Percentiles rank a stretch among this genome's conserved stretches.
Conservation (phyloP, 1,140 invertebrate species). For the Wiebesia pumilae region DNA sequence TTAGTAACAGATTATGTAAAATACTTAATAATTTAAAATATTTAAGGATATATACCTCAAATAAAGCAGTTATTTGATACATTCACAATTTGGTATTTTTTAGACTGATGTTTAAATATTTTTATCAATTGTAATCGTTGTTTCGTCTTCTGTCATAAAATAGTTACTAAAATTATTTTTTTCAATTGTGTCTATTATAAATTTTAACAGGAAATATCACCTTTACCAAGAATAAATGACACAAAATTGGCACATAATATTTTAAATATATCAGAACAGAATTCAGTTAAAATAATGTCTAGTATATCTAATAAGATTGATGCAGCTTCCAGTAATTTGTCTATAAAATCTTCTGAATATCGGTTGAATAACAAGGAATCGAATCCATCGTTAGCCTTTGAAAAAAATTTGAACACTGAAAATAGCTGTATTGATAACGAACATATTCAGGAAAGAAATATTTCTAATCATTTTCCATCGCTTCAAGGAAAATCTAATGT, state of each 20-base stretch:
- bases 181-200: not conserved
- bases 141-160: no score
- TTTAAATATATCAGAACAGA: not conserved
- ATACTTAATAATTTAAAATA: no score
- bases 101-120: not conserved
- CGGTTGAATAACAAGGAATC: not conserved
- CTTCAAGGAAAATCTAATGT: not conserved
- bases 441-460: not conserved
- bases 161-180: not conserved
- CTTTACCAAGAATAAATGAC: not conserved
- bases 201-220: not conserved
- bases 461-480: not conserved
- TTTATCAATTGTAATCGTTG: no score
- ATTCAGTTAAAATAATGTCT: not conserved
- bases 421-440: slow-evolving; percentile 16
- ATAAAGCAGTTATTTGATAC: no score
- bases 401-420: slow-evolving; percentile 1
- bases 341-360: not conserved
- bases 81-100: not conserved
- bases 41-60: no score
- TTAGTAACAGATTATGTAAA: no score
- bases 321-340: not conserved
- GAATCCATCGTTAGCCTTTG: not conserved
- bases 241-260: not conserved
- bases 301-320: not conserved